phyloP scores from a whole-genome alignment of 2,888 invertebrate genomes.

The Drosophila nr. medialis region DNA sequence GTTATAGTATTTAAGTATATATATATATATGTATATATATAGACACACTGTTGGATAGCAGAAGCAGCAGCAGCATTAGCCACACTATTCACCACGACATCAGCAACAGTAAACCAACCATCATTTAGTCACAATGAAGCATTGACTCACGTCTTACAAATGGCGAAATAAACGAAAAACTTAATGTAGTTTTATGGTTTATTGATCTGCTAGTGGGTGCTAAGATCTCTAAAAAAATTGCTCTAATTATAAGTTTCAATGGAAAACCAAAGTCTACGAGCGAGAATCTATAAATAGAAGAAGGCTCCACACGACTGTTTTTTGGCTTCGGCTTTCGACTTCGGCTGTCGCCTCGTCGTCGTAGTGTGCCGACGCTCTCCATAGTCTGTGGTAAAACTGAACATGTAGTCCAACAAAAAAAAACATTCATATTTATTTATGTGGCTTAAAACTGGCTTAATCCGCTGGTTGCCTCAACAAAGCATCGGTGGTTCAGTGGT shows the following conservation, averaged over 20 bases:
- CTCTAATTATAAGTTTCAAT: background rate
- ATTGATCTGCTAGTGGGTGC: background rate
- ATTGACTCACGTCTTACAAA: conserved; percentile 34
- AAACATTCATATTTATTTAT: background rate
- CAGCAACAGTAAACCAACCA: conserved; percentile 21
- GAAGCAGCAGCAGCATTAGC: conserved; percentile 3
- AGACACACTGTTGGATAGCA: conserved; percentile 14
- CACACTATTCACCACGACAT: background rate
- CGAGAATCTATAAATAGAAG: too few relatives aligned
- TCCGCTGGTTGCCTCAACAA: background rate
- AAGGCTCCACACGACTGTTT: background rate
- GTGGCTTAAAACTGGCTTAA: conserved; percentile 1
- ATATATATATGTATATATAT: conserved; percentile 12
- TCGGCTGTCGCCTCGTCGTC: background rate
- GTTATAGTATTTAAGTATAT: conserved; percentile 50
- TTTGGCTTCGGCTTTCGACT: background rate
- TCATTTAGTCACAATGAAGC: conserved; percentile 25
- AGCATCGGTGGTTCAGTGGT: conserved; percentile 79
- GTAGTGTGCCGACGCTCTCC: background rate
- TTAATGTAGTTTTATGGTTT: conserved; percentile 1
- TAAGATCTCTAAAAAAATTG: background rate
- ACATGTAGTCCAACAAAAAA: background rate
- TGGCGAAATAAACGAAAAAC: conserved; percentile 49
- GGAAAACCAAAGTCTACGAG: too few relatives aligned
- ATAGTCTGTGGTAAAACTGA: background rate